Percentiles rank a stretch among this genome's conserved stretches.
Evolutionary conservation across 1,140 invertebrate species (phyloP).

Genomic region (Leptinotarsa texana): DNA sequence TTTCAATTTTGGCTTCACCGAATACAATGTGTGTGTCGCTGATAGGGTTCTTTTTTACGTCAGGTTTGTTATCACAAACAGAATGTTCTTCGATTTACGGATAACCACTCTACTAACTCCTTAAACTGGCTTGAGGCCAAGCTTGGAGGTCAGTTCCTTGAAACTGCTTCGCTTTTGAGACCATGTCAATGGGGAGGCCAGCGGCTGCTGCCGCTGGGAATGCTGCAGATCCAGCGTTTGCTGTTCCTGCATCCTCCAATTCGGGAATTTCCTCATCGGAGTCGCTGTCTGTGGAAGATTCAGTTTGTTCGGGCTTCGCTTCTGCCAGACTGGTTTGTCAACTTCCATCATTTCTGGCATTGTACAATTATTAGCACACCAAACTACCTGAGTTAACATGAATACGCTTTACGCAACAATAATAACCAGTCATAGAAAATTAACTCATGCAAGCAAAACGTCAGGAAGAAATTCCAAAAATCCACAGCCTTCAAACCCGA

Average conservation of each 20-base stretch:
- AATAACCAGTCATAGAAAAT: too few species aligned
- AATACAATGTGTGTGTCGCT: constrained; percentile 99
- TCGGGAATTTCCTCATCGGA: constrained; percentile 88
- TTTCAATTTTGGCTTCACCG: constrained; percentile 99
- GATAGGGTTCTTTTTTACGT: constrained; percentile 98
- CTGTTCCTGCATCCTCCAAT: constrained; percentile 71
- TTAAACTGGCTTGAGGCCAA: constrained; percentile 67
- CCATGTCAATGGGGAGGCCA: too few species aligned
- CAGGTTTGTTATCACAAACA: constrained; percentile 99
- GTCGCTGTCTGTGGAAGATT: constrained; percentile 75
- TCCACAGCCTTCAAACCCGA: too few species aligned
- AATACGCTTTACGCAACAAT: too few species aligned
- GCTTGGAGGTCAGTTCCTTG: background rate
- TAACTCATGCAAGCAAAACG: too few species aligned
- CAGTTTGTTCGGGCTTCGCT: constrained; percentile 68
- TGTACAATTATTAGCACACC: too few species aligned
- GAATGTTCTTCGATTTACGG: constrained; percentile 98
- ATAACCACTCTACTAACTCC: constrained; percentile 98
- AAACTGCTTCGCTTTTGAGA: constrained; percentile 53
- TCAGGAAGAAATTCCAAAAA: too few species aligned
- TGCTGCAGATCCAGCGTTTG: constrained; percentile 55
- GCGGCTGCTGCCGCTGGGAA: constrained; percentile 36
- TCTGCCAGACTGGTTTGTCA: constrained; percentile 70
- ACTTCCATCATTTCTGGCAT: constrained; percentile 88
- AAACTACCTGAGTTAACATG: too few species aligned